A percentile compares a stretch with the other conserved stretches of the same genome.
Conservation (phyloP, 1,140 invertebrate genomes). For the Theocolax elegans region DNA sequence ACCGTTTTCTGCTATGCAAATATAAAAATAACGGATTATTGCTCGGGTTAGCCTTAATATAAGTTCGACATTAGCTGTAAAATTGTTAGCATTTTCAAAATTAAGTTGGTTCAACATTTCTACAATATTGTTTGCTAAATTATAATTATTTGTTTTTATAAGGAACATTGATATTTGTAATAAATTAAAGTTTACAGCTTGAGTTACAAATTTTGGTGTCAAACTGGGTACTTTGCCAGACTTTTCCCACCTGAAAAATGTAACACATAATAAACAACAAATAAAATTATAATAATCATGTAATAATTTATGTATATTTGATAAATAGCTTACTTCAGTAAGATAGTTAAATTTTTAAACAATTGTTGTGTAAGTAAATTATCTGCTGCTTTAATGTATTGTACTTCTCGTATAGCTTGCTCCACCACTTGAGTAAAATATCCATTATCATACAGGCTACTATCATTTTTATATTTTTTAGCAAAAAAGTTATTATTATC, state of each 20-base stretch:
- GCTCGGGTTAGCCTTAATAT: slow-evolving; percentile 75
- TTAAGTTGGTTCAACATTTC: slow-evolving; percentile 64
- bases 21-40: slow-evolving; percentile 81
- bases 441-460: slow-evolving; percentile 59
- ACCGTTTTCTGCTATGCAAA: slow-evolving; percentile 76
- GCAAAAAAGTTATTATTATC: slow-evolving; percentile 66
- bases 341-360: slow-evolving; percentile 65
- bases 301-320: neutral
- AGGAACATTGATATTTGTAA: slow-evolving; percentile 63
- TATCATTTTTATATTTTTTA: slow-evolving; percentile 65
- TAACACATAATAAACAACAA: slow-evolving; percentile 18
- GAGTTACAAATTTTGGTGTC: slow-evolving; percentile 63
- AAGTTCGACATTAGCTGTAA: slow-evolving; percentile 63
- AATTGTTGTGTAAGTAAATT: slow-evolving; percentile 53
- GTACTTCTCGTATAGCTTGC: slow-evolving; percentile 61
- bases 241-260: slow-evolving; percentile 67
- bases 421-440: slow-evolving; percentile 69
- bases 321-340: slow-evolving; percentile 61
- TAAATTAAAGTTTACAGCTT: slow-evolving; percentile 66
- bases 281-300: no score
- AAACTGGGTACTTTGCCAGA: slow-evolving; percentile 60
- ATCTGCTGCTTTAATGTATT: slow-evolving; percentile 50
- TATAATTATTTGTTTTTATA: slow-evolving; percentile 56
- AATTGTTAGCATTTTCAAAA: slow-evolving; percentile 55
- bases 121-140: slow-evolving; percentile 65